Evolutionary conservation across 2,888 invertebrate species (phyloP).

Genomic region (Sphaeridia pumilis): DNA sequence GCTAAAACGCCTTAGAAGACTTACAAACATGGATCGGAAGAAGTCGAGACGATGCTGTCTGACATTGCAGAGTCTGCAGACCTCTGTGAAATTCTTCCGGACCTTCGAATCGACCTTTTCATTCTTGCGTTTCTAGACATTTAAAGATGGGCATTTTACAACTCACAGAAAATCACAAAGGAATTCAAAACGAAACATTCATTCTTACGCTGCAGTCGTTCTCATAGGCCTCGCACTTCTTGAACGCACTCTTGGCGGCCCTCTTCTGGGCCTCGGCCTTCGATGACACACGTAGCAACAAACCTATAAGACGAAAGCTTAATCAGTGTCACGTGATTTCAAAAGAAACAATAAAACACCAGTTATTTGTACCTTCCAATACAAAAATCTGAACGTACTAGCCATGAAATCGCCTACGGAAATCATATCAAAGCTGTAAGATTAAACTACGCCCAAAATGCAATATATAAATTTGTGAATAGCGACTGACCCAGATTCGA

Average conservation of each 20-base stretch:
- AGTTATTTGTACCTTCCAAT: slow-evolving; percentile 55
- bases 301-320: slow-evolving; percentile 40
- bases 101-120: slow-evolving; percentile 45
- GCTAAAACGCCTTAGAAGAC: background rate
- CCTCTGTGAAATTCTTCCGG: slow-evolving; percentile 48
- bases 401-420: slow-evolving; percentile 84
- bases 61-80: slow-evolving; percentile 52
- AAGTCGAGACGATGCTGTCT: slow-evolving; percentile 32
- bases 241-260: slow-evolving; percentile 20
- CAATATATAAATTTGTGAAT: too few relatives aligned
- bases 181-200: background rate
- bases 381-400: slow-evolving; percentile 79
- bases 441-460: too few relatives aligned
- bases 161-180: background rate
- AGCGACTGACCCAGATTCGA: slow-evolving; percentile 44
- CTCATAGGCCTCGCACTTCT: slow-evolving; percentile 27
- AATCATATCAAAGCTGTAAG: slow-evolving; percentile 37
- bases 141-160: background rate
- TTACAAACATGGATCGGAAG: slow-evolving; percentile 32
- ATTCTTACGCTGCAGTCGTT: slow-evolving; percentile 22
- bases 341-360: background rate
- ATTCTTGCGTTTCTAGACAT: slow-evolving; percentile 23
- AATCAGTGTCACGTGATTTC: background rate
- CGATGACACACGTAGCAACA: slow-evolving; percentile 83
- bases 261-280: slow-evolving; percentile 48